Base-by-base conservation (phyloP, 2,888 invertebrate species). In the Pandemis corylana region DNA sequence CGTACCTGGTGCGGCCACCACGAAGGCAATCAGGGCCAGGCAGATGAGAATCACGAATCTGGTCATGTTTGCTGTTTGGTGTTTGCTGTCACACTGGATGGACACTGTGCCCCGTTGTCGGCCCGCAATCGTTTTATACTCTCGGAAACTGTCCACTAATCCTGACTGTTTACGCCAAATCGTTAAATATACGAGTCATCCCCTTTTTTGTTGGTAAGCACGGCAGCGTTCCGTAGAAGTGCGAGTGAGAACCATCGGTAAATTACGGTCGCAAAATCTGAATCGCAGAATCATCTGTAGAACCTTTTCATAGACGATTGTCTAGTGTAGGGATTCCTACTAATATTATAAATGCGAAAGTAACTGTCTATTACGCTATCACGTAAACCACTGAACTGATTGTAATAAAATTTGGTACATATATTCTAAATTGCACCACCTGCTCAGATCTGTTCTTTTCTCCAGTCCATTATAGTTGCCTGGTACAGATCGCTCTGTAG, bases 1-100 rank as follows among this genome's bases (percentile, higher is more conserved):
- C 76, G 70, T 82, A 87, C 90, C 88, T 78, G 90, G 89, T n/a
- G 87, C 87, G 7, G 88, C 89, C 2, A 83, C 71, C 69, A 84
- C 82, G 74, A 80, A 76, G 51, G 80, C 82, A 2, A 83, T 66
- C 65, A 87, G 67, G 9, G 79, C 77, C 28, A 87, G 72, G 53
- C 85, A 42, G 5, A 86, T 66, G 65, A 81, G 75, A 0, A 82
- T 74, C 59, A 82, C 77, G 7, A 76, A 51, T 75, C 80, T 83
- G 69, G 82, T 78, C 88, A 89, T 89, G 68, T 79, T 84, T 63
- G 15, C 41, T 51, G 51, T 51, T 28, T 28, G 28, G 1, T 2
- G 28, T 1, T 36, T 36, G 28, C 28, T 36, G 2, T 36, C 2
- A 7, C 72, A 78, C 76, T 66, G 76, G 67, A 13, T 61, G 42